Evolutionary conservation across 2,113 vertebrate genomes (phyloP).

Genomic region (Lynx canadensis): DNA sequence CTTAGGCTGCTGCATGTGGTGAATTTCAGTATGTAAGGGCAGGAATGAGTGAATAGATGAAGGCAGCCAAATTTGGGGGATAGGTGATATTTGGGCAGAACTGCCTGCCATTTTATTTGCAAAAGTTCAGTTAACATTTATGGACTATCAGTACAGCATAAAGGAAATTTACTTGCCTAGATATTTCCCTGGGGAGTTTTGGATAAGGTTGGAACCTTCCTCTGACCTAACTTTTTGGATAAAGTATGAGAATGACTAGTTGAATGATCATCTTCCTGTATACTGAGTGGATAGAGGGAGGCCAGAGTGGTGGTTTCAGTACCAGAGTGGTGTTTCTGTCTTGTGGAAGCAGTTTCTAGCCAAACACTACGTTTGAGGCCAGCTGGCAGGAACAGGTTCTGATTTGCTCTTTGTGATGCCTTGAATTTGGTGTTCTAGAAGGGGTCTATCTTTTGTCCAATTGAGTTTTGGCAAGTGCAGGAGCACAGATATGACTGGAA

Average conservation of each 20-base stretch:
- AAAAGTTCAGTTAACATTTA: conserved; percentile 2
- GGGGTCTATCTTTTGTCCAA: background rate
- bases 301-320: background rate
- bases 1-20: background rate
- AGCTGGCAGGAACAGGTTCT: background rate
- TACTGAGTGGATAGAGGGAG: background rate
- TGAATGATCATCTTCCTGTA: conserved; percentile 3
- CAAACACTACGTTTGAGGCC: background rate
- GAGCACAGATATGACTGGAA: background rate
- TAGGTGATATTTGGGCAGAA: conserved; percentile 19
- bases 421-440: background rate
- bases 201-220: background rate
- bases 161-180: conserved; percentile 27
- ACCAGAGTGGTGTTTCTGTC: background rate
- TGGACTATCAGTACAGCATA: background rate
- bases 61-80: background rate
- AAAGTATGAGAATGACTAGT: conserved; percentile 24
- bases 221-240: conserved; percentile 20
- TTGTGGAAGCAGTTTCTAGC: background rate
- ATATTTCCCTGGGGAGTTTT: background rate
- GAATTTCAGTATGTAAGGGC: background rate
- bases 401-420: background rate
- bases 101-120: background rate
- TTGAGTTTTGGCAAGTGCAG: background rate
- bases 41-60: background rate